Evolutionary conservation across 2,888 invertebrate genomes (phyloP).

Genomic region (Tridacna crocea): DNA sequence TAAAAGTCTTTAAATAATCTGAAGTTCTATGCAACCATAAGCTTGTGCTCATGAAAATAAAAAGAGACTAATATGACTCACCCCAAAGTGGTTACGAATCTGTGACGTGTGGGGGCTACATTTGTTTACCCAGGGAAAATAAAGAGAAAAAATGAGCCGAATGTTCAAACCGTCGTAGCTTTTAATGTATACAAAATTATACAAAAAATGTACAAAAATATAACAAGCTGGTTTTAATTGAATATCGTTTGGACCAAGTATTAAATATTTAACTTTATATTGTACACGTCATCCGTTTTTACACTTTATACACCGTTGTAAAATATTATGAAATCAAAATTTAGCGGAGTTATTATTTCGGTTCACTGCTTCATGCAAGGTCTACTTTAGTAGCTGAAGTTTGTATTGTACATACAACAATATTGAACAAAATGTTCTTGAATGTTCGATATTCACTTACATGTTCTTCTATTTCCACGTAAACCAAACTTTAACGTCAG

Average conservation of each 20-base stretch:
- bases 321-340: background rate
- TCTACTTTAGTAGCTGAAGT: too few species aligned
- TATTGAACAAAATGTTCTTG: too few species aligned
- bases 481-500: too few species aligned
- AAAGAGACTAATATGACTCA: too few species aligned
- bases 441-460: too few species aligned
- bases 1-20: too few species aligned
- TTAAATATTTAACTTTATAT: conserved; percentile 38
- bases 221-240: conserved; percentile 45
- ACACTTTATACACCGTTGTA: conserved; percentile 9
- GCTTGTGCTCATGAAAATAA: too few species aligned
- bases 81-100: background rate
- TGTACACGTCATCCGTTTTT: conserved; percentile 30
- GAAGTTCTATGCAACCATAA: too few species aligned
- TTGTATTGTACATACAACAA: too few species aligned
- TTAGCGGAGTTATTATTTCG: too few species aligned
- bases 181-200: conserved; percentile 55
- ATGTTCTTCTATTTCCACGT: too few species aligned
- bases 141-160: conserved; percentile 34
- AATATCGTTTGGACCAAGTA: conserved; percentile 40
- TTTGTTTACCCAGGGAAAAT: conserved; percentile 50
- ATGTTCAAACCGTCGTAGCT: conserved; percentile 36
- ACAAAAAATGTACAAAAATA: conserved; percentile 56
- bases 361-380: too few species aligned
- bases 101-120: conserved; percentile 26